These are phyloP conservation scores for Lamellibrachia luymesi DNA, from an alignment of 1,140 invertebrate genomes.

Conservation along the genomic window DNA sequence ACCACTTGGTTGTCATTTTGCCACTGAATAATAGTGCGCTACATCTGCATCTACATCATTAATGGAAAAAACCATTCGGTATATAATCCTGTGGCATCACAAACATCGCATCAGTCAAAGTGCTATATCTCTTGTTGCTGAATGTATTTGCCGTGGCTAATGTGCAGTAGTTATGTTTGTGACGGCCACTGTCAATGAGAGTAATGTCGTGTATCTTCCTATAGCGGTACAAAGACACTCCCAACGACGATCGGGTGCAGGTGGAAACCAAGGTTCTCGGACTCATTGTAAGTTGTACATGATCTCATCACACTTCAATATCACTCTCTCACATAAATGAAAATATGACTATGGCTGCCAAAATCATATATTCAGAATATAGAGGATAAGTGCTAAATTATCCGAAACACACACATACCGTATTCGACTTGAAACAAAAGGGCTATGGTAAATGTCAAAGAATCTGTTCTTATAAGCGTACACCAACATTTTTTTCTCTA, in stretches of 20 bases:
- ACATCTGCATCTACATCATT: too few relatives aligned
- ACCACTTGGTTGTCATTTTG: neutral
- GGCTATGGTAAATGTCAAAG: too few relatives aligned
- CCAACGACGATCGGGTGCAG: slow-evolving; percentile 60
- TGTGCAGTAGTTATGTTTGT: neutral
- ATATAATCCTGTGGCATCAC: too few relatives aligned
- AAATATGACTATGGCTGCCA: neutral
- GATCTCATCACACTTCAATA: neutral
- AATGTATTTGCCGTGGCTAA: neutral
- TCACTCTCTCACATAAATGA: neutral
- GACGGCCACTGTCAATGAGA: neutral
- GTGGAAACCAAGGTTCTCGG: slow-evolving; percentile 81
- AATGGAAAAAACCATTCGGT: too few relatives aligned
- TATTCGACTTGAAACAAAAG: too few relatives aligned
- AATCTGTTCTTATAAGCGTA: too few relatives aligned
- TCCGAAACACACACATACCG: too few relatives aligned
- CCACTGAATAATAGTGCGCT: too few relatives aligned
- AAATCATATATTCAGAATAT: neutral
- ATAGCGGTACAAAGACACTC: slow-evolving; percentile 29
- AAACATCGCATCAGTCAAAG: too few relatives aligned
- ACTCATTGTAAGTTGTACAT: slow-evolving; percentile 59
- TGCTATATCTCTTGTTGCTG: neutral
- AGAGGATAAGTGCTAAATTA: too few relatives aligned
- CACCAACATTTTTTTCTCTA: too few relatives aligned
- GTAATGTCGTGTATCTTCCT: neutral